phyloP scores from a whole-genome alignment of 1,140 invertebrate genomes.

The Habropoda laboriosa region DNA sequence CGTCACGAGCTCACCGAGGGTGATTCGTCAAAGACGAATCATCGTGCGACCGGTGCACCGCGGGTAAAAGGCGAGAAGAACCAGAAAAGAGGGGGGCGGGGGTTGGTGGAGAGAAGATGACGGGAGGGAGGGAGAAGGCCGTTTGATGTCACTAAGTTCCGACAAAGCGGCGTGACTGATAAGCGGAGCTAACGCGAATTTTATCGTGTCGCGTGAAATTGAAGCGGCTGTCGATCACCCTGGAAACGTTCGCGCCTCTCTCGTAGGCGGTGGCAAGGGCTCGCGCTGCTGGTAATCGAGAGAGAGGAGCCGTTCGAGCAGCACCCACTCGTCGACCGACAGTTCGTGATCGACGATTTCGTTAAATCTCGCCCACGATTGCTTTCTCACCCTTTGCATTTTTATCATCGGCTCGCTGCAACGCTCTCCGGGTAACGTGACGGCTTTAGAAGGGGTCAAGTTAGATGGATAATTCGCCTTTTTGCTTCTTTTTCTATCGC shows the following conservation, averaged over 20 bases:
- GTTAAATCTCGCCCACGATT: not conserved
- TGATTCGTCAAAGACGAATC: slow-evolving; percentile 43
- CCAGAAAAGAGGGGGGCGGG: too few species aligned
- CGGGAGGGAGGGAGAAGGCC: too few species aligned
- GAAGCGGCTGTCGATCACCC: slow-evolving; percentile 18
- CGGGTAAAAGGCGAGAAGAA: not conserved
- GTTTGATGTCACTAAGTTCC: not conserved
- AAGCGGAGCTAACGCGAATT: slow-evolving; percentile 13
- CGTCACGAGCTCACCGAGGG: not conserved
- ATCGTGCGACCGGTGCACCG: not conserved
- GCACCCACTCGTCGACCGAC: not conserved
- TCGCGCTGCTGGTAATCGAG: not conserved
- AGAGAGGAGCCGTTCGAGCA: slow-evolving; percentile 2
- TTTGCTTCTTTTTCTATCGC: too few species aligned
- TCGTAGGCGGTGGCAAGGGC: not conserved
- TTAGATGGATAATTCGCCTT: too few species aligned
- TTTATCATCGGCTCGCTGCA: not conserved
- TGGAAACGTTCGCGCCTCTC: too few species aligned
- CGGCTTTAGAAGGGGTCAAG: too few species aligned
- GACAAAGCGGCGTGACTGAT: slow-evolving; percentile 9
- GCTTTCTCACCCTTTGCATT: slow-evolving; percentile 12
- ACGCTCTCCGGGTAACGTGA: too few species aligned
- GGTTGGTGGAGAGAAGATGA: too few species aligned
- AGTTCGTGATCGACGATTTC: slow-evolving; percentile 9
- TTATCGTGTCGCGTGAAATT: slow-evolving; percentile 21